phyloP scores from a whole-genome alignment of 2,113 vertebrate genomes.

The Pangasianodon gigas region DNA sequence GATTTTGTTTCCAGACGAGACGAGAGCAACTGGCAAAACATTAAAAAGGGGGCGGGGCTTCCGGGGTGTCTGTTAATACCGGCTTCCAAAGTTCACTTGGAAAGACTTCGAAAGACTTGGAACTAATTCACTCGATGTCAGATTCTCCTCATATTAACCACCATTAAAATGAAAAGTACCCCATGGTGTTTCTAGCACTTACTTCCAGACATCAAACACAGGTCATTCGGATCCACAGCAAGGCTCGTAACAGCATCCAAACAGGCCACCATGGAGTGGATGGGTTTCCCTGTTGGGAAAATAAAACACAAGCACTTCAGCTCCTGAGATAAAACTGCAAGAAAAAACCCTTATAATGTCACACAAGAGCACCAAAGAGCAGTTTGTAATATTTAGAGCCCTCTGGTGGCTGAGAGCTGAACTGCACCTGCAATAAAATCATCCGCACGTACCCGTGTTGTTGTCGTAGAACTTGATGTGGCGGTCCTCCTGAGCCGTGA shows the following conservation, averaged over 20 bases:
- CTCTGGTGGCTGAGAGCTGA: neutral
- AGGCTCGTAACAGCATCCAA: slow-evolving; percentile 97
- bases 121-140: neutral
- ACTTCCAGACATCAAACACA: slow-evolving; percentile 99
- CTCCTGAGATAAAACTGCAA: neutral
- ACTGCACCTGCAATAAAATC: neutral
- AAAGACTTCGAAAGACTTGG: no score
- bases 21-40: no score
- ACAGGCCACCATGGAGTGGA: slow-evolving; percentile 98
- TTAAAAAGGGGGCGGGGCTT: no score
- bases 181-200: slow-evolving; percentile 70
- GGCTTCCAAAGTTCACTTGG: no score
- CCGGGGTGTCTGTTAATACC: no score
- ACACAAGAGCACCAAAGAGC: neutral
- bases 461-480: slow-evolving; percentile 99
- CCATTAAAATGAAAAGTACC: neutral
- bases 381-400: neutral
- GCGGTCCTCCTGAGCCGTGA: slow-evolving; percentile 95
- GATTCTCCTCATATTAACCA: neutral
- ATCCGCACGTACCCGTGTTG: slow-evolving; percentile 81
- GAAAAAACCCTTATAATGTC: neutral
- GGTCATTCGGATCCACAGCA: slow-evolving; percentile 96
- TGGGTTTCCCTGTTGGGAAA: slow-evolving; percentile 81
- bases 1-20: no score
- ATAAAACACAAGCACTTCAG: slow-evolving; percentile 38